Conservation (phyloP, 2,113 vertebrate genomes). For the Gymnobelideus leadbeateri region DNA sequence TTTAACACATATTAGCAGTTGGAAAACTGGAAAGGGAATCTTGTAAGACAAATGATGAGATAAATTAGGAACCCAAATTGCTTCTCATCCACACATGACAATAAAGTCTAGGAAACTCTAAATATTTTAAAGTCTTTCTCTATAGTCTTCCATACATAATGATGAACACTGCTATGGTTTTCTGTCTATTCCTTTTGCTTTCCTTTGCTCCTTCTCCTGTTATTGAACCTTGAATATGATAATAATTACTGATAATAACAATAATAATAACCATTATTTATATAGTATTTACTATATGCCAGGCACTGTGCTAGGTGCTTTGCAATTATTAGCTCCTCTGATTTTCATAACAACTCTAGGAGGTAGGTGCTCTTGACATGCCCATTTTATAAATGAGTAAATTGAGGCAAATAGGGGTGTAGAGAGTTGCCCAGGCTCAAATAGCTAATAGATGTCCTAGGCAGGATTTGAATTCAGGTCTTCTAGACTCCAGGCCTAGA, state of each 20-base stretch:
- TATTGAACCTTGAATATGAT: not conserved
- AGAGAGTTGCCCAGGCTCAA: not conserved
- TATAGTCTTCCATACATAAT: not conserved
- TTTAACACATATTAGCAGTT: constrained; percentile 41
- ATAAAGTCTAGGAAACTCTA: constrained; percentile 29
- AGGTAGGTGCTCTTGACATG: not conserved
- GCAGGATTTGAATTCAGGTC: not conserved
- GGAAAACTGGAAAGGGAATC: constrained; percentile 46
- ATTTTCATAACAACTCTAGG: not conserved
- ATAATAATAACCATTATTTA: not conserved
- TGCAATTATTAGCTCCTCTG: not conserved
- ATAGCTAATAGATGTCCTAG: not conserved
- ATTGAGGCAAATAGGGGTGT: not conserved
- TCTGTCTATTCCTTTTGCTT: not conserved
- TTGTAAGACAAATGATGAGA: constrained; percentile 46
- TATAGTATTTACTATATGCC: not conserved
- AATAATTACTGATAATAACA: not conserved
- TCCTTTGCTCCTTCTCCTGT: not conserved
- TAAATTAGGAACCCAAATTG: not conserved
- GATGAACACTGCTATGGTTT: not conserved
- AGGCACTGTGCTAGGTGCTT: not conserved
- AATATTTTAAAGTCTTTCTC: not conserved
- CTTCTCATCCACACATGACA: constrained; percentile 14
- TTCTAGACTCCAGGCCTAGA: not conserved
- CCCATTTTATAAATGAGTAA: not conserved